phyloP scores from a whole-genome alignment of 2,113 vertebrate species.

The Datnioides undecimradiatus region DNA sequence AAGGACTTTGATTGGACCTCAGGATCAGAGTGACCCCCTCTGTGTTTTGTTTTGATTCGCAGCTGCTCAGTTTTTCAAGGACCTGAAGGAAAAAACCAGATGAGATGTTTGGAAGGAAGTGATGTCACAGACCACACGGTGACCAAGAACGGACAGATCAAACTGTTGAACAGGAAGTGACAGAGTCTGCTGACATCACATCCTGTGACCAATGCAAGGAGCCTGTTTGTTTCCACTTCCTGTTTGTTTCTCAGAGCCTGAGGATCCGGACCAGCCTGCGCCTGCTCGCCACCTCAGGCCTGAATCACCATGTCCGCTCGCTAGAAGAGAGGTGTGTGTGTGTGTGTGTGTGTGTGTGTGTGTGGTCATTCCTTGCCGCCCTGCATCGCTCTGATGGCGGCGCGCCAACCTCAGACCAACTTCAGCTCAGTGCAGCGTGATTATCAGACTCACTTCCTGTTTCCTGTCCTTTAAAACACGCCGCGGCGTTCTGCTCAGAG shows the following conservation, averaged over 20 bases:
- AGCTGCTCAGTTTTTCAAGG: too few relatives aligned
- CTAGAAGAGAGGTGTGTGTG: neutral
- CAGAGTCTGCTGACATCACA: constrained; percentile 38
- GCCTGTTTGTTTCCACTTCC: rapidly evolving
- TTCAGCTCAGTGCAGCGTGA: too few relatives aligned
- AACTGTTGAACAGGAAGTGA: constrained; percentile 8
- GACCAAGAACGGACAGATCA: neutral
- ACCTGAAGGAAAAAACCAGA: neutral
- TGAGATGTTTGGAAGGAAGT: neutral
- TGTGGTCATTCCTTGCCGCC: neutral
- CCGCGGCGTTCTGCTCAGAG: too few relatives aligned
- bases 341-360: constrained; percentile 15
- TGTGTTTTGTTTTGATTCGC: too few relatives aligned
- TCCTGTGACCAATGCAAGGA: too few relatives aligned
- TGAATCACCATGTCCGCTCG: neutral
- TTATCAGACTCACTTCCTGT: too few relatives aligned
- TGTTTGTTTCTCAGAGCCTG: neutral
- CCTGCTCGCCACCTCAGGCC: constrained; percentile 6
- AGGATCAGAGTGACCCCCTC: constrained; percentile 62
- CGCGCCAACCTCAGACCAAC: too few relatives aligned
- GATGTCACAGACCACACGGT: neutral
- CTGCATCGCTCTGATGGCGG: neutral
- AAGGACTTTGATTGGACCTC: constrained; percentile 77
- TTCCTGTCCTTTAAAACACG: too few relatives aligned
- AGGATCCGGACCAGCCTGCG: constrained; percentile 18